Conservation (phyloP, 1,140 invertebrate genomes). For the Drosophila lacteicornis region DNA sequence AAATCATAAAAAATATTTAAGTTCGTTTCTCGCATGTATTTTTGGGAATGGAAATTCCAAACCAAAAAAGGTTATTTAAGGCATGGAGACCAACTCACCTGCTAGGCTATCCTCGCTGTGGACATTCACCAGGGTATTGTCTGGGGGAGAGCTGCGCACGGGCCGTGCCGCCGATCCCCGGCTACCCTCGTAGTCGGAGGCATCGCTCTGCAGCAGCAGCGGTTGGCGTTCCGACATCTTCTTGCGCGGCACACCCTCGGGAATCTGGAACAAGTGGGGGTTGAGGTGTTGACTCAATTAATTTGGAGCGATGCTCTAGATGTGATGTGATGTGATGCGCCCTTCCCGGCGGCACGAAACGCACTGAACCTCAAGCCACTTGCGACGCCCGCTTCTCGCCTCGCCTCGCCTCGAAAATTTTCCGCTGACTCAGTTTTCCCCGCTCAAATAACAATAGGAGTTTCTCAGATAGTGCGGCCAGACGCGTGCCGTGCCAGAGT, state of each 20-base stretch:
- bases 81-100: conserved; percentile 54
- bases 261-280: conserved; percentile 35
- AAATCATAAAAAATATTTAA: conserved; percentile 11
- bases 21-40: conserved; percentile 7
- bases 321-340: conserved; percentile 18
- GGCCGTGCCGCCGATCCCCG: conserved; percentile 54
- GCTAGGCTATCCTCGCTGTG: conserved; percentile 80
- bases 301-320: conserved; percentile 5
- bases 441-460: conserved; percentile 36
- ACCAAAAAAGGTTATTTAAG: no score
- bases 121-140: conserved; percentile 83
- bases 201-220: conserved; percentile 73
- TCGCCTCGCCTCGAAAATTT: conserved; percentile 56
- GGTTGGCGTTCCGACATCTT: conserved; percentile 86
- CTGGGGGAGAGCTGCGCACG: conserved; percentile 83
- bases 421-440: conserved; percentile 67
- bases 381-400: conserved; percentile 48
- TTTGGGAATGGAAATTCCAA: no score
- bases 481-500: conserved; percentile 31
- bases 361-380: conserved; percentile 50
- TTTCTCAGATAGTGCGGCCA: conserved; percentile 32
- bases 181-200: conserved; percentile 63
- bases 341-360: conserved; percentile 37
- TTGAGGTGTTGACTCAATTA: neutral
- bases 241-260: conserved; percentile 61